Evolutionary conservation across 2,113 vertebrate species (phyloP), one percentile per base, ranked within the genome.

Genomic region (Lophius piscatorius): DNA sequence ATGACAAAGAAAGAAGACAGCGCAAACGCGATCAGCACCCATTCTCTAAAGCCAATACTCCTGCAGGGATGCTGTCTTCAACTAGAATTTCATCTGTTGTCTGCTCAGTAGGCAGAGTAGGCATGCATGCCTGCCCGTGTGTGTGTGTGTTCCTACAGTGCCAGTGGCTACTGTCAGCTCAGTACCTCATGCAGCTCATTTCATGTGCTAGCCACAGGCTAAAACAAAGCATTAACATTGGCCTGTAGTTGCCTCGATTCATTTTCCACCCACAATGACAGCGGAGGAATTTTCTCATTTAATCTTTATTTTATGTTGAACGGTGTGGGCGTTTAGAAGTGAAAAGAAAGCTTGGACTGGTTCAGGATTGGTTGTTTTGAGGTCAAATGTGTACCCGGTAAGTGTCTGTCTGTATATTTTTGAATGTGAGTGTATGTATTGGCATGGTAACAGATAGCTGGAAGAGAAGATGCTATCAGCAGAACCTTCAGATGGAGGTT

Each of bases 181-280:
- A 76, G 72, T 63, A 69, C 68, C 66, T 69, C 74, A 63, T 76
- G 65, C 77, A 83, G 73, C 82, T 83, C 64, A 65, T 88, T 87
- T 87, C 70, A 84, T 87, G 82, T 74, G 73, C 74, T 70, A 45
- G 83, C 87, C 72, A 52, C 77, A 69, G 76, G 83, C 82, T 82
- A 85, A 86, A 87, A 84, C 82, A 78, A 85, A 88, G 81, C 85
- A 85, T 86, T 89, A 85, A 83, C 81, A 80, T 84, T 80, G 76
- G 81, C 70, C 82, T 80, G 86, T 78, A 85, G 79, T 80, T 81
- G 74, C 72, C 73, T 80, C 74, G 73, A 80, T 84, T 91, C 81
- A 66, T 82, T 83, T 83, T 74, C 62, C 80, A 82, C 77, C 70
- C 86, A 82, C 87, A 89, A 84, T 88, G 87, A 89, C 79, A 80